Conservation (phyloP, 2,113 vertebrate genomes). For the Tachysurus vachellii region DNA sequence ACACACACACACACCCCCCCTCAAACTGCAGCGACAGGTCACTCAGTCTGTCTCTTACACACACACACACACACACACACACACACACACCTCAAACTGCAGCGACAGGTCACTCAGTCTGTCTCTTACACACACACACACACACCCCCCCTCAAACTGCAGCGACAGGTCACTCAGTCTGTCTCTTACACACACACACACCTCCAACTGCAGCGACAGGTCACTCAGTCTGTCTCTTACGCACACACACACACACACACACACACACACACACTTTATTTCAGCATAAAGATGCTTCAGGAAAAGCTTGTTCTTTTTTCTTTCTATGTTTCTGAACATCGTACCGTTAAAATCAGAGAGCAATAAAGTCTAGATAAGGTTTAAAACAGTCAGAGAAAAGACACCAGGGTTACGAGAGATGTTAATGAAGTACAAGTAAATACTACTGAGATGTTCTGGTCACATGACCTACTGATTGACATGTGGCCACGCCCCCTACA, state of each 20-base stretch:
- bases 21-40: conserved; percentile 99
- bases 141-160: conserved; percentile 84
- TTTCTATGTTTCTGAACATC: no score
- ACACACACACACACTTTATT: no score
- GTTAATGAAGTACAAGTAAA: no score
- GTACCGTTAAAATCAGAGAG: no score
- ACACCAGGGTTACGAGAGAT: no score
- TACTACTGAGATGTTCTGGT: neutral
- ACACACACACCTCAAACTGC: conserved; percentile 83
- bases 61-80: conserved; percentile 14
- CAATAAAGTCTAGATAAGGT: no score
- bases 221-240: no score
- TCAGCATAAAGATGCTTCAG: no score
- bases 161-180: conserved; percentile 88
- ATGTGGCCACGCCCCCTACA: neutral
- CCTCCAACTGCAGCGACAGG: no score
- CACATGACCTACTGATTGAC: neutral
- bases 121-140: conserved; percentile 8
- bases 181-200: neutral
- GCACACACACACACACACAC: neutral
- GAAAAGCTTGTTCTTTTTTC: no score
- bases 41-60: neutral
- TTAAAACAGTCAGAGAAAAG: no score
- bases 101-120: conserved; percentile 88
- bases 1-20: conserved; percentile 38